Evolutionary conservation across 2,888 invertebrate genomes (phyloP).

Genomic region (Hedya salicella): DNA sequence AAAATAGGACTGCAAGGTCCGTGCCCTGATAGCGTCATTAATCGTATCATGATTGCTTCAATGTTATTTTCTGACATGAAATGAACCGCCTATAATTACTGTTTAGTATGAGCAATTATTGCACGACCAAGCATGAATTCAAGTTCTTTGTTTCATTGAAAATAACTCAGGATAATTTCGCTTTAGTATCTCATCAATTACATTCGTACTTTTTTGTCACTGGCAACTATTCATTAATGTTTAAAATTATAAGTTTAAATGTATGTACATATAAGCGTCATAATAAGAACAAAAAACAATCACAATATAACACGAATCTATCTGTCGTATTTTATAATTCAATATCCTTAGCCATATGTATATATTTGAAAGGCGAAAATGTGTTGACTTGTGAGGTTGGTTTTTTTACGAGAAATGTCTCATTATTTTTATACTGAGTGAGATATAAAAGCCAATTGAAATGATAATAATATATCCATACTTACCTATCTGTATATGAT

Average conservation of each 20-base stretch:
- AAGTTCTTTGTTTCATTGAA: conserved; percentile 22
- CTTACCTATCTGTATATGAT: too few relatives aligned
- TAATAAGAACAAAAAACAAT: background rate
- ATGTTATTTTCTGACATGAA: conserved; percentile 30
- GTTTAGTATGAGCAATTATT: conserved; percentile 25
- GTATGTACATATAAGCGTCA: background rate
- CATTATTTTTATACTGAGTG: too few relatives aligned
- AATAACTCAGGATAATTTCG: conserved; percentile 1
- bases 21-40: conserved; percentile 1
- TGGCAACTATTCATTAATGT: conserved; percentile 1
- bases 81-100: conserved; percentile 21
- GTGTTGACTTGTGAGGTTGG: too few relatives aligned
- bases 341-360: too few relatives aligned
- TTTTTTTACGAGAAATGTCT: too few relatives aligned
- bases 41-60: conserved; percentile 10
- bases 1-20: conserved; percentile 24
- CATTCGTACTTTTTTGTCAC: background rate
- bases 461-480: too few relatives aligned
- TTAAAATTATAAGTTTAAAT: too few relatives aligned
- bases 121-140: conserved; percentile 15
- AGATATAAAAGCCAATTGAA: too few relatives aligned
- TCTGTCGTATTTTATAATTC: too few relatives aligned
- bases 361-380: too few relatives aligned
- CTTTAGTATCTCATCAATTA: background rate
- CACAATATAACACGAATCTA: too few relatives aligned